Base-by-base conservation (phyloP, 2,113 vertebrate genomes). In the Tyrannus savana region DNA sequence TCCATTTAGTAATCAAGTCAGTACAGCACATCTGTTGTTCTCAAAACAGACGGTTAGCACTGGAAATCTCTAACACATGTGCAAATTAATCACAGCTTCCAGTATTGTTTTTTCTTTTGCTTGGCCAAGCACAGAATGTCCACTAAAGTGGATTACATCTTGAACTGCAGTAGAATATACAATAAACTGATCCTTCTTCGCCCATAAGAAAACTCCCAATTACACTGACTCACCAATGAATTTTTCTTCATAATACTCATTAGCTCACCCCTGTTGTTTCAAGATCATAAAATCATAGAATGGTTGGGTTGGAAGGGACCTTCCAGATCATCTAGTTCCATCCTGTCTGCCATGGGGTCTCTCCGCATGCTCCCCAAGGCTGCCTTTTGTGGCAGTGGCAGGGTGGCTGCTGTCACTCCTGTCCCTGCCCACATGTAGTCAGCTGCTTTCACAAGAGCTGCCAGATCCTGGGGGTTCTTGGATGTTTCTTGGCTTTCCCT, bases 311-410 rank as follows among this genome's bases (percentile, higher is more conserved):
- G 35, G 31, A 60, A 42, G 18, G 39, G 25, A 47, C 12, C 5
- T 35, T 24, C 27, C 8, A 60, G 39, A 47, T 42, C 30, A 53
- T 35, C 59, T 9, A 22, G 22, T 37, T 56, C 56, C 35, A 37
- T 13, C 15, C 22, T 37, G 13, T 30, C 63, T 80, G 46, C 31
- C 47, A 49, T 30, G 17, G 37, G 8, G 13, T 52, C 3, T 67
- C 27, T 59, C 33, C 27, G 9, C 2, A 0, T 9, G 18, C 7
- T 67, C 10, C 27, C 23, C 28, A n/a, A 22, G 4, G 3, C 1
- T 67, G 12, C 50, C 33, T 28, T 82, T 60, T 30, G 10, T 1
- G 10, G 44, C 11, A 52, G 28, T 16, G 12, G 19, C 10, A 4
- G 5, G 3, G 4, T 33, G 28, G 50, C 28, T 14, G 41, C 42